A percentile compares a stretch with the other conserved stretches of the same genome.
These are phyloP conservation scores for Promerops cafer DNA, from an alignment of 2,113 vertebrate genomes.

Conservation along the genomic window DNA sequence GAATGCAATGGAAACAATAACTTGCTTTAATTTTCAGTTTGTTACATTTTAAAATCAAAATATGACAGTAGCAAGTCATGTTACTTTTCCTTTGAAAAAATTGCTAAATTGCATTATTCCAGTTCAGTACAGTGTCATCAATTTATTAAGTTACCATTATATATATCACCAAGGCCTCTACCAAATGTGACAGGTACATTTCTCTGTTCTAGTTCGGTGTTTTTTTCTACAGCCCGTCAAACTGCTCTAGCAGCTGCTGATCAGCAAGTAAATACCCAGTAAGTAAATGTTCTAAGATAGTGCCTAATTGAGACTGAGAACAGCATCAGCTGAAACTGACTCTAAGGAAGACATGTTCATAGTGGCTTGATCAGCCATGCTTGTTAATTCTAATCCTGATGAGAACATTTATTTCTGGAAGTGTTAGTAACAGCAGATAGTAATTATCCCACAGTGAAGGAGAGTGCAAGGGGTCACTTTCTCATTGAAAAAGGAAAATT, in stretches of 20 bases:
- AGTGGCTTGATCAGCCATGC: background rate
- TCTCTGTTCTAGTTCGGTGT: background rate
- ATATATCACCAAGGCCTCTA: background rate
- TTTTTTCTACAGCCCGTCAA: background rate
- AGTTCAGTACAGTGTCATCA: background rate
- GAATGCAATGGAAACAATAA: background rate
- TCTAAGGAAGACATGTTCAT: background rate
- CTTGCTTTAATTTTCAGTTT: background rate
- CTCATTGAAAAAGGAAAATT: constrained; percentile 26
- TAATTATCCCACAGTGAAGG: constrained; percentile 46
- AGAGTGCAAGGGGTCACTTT: constrained; percentile 38
- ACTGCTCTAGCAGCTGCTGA: background rate
- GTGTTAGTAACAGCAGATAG: constrained; percentile 42
- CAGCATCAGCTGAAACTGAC: background rate
- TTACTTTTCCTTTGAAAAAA: background rate
- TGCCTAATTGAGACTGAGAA: constrained; percentile 15
- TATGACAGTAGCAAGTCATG: background rate
- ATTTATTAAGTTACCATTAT: background rate
- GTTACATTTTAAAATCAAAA: background rate
- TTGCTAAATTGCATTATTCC: constrained; percentile 6
- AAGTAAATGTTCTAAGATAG: background rate
- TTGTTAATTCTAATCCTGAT: constrained; percentile 45
- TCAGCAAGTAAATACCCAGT: constrained; percentile 3
- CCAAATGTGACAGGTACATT: background rate
- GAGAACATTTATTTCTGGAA: constrained; percentile 49